Conservation (phyloP, 2,888 invertebrate genomes). For the Diarsia dahlii region DNA sequence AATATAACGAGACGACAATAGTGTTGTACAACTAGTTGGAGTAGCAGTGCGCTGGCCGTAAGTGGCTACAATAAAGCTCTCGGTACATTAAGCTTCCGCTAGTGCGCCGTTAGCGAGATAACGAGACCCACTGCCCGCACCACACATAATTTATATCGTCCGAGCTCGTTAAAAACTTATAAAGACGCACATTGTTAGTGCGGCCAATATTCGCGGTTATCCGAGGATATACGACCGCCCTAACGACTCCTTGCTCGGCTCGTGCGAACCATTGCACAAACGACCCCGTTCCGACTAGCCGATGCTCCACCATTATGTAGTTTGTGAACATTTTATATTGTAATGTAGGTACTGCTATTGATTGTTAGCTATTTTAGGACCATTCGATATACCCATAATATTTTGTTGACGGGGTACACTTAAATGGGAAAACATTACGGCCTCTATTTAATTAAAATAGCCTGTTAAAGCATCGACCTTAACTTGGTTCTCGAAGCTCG, state of each 20-base stretch:
- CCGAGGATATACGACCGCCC: slow-evolving; percentile 85
- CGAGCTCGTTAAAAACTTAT: slow-evolving; percentile 91
- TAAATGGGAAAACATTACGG: slow-evolving; percentile 48
- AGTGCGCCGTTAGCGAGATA: slow-evolving; percentile 90
- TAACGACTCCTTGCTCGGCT: slow-evolving; percentile 83
- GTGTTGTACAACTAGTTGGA: slow-evolving; percentile 70
- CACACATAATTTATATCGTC: slow-evolving; percentile 90
- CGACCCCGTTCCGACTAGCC: slow-evolving; percentile 74
- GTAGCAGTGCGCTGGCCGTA: slow-evolving; percentile 79
- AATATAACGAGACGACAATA: slow-evolving; percentile 67
- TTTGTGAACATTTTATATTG: slow-evolving; percentile 60
- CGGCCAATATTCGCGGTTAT: slow-evolving; percentile 89
- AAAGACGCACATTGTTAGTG: slow-evolving; percentile 91
- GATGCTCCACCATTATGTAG: slow-evolving; percentile 65
- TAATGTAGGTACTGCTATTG: slow-evolving; percentile 52
- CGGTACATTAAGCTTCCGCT: slow-evolving; percentile 90
- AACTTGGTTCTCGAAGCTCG: slow-evolving; percentile 69
- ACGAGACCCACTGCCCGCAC: slow-evolving; percentile 89
- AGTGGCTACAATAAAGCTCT: slow-evolving; percentile 90
- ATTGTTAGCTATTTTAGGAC: slow-evolving; percentile 47
- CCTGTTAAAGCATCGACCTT: slow-evolving; percentile 65
- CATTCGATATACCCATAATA: slow-evolving; percentile 36
- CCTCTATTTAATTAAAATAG: slow-evolving; percentile 68
- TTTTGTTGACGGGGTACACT: slow-evolving; percentile 46
- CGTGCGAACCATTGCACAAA: slow-evolving; percentile 78